Evolutionary conservation across 2,888 invertebrate genomes (phyloP), one percentile per base, ranked within the genome.

Genomic region (Imbricaverruca yamaguchii): DNA sequence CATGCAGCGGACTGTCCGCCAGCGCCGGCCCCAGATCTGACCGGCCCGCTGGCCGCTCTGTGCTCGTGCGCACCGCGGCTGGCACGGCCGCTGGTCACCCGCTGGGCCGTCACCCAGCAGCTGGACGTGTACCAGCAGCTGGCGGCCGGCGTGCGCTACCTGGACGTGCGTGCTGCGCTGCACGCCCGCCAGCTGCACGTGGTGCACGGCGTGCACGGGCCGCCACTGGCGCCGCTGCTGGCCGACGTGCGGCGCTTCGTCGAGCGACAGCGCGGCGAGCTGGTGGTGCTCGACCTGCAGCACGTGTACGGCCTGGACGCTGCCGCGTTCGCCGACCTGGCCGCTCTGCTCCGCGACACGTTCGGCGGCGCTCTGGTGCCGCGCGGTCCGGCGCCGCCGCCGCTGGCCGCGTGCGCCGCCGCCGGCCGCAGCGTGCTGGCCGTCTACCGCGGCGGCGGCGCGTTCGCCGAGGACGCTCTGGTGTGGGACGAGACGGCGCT

Each of bases 71-170:
- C 74, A 21, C 74, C 74, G 53, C 74, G 74, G 9, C 74, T 74
- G 74, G 53, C 55, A 2, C 53, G 74, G 21, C 74, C 74, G 8
- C 74, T 74, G 74, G 55, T 74, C 21, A 55, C 55, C 53, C 74
- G 74, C 74, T 74, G 74, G 74, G 74, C 55, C 10, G 74, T 74
- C 74, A 74, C 74, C 55, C 74, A 74, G 74, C 74, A 74, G 55
- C 21, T 74, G 74, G n/a, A 21, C 53, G 74, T 55, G 53, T 2
- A 9, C 8, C 55, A 74, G 55, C 74, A 74, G 74, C 74, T 74
- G 74, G 74, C 18, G 15, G 74, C 55, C 74, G 74, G 74, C n/a
- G 74, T 74, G 21, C 18, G 74, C 10, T 74, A 74, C 74, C 74
- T 74, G 74, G 74, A 74, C 74, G 53, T 74, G 74, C 74, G 74